Evolutionary conservation across 2,888 invertebrate genomes (phyloP), one percentile per base, ranked within the genome.

Genomic region (Agriopis leucophaearia): DNA sequence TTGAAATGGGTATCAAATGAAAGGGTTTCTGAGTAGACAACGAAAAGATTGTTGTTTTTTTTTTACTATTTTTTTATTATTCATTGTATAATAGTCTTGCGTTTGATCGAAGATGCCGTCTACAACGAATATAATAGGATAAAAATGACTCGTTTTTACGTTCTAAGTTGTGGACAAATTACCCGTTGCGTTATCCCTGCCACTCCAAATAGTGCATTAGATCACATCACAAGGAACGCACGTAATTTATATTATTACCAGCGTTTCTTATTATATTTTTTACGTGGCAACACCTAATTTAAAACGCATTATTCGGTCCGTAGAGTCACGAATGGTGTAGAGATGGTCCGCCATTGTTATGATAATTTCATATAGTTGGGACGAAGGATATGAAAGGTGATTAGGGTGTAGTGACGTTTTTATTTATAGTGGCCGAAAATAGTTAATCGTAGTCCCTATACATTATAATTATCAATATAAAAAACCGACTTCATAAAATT

Each of bases 281-380:
- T 73, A 69, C 64, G 62, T 72, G 64, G 69, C 74, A 67, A 71
- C 68, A 73, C 74, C 80, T 81, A 81, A 86, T 87, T 79, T 83
- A 83, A 86, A 87, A 85, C 78, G 73, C 86, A 86, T 87, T 86
- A 86, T 59, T 63, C 45, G 59, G 55, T 72, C 73, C 38, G 13
- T 16, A 59, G 62, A 67, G 73, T 50, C 63, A 62, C 18, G 67
- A 64, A 67, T 57, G 38, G 65, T 47, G 55, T 52, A 62, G 69
- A 64, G 66, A 47, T 47, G 40, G 44, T 16, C 12, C 8, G 57
- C 74, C 58, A 76, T 81, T 80, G 74, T 76, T 68, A 75, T 76
- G 75, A 42, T 81, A 82, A 81, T 77, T 73, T 72, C 55, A 70
- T 66, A 70, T 66, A 51, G 76, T 73, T 68, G 67, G 42, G 59